Conservation (phyloP, 2,113 vertebrate species). For the Loxodonta africana region DNA sequence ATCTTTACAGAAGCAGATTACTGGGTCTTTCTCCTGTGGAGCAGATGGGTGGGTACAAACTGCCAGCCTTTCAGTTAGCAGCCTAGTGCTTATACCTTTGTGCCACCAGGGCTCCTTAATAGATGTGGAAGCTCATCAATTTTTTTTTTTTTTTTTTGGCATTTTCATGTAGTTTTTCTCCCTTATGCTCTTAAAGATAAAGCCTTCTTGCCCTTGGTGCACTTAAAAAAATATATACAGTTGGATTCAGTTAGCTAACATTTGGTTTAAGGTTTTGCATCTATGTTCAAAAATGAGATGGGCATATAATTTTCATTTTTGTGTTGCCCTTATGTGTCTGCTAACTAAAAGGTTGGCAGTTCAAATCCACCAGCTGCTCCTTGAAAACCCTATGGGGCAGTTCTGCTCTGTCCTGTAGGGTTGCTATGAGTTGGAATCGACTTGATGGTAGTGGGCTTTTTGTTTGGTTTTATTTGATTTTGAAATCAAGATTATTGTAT, state of each 20-base stretch:
- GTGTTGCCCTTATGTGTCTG: neutral
- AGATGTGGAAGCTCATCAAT: neutral
- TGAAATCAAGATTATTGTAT: neutral
- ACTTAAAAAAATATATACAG: neutral
- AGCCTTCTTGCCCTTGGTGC: neutral
- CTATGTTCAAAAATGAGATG: neutral
- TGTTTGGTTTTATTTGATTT: neutral
- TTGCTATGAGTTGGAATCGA: too few relatives aligned
- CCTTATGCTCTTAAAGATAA: neutral
- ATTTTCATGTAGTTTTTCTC: constrained; percentile 1
- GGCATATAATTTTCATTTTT: neutral
- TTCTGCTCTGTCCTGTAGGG: too few relatives aligned
- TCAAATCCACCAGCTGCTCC: too few relatives aligned
- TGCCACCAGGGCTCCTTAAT: neutral
- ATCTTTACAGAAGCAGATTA: too few relatives aligned
- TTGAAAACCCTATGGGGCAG: too few relatives aligned
- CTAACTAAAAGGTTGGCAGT: too few relatives aligned
- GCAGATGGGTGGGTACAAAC: too few relatives aligned
- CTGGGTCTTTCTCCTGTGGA: too few relatives aligned
- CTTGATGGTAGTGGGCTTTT: too few relatives aligned
- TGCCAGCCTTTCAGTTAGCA: too few relatives aligned
- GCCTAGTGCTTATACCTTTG: too few relatives aligned
- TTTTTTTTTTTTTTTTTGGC: neutral
- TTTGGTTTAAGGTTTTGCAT: neutral
- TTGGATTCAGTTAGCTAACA: neutral